These are phyloP conservation scores for Montifringilla adamsi DNA, from an alignment of 2,113 vertebrate genomes.

Conservation along the genomic window DNA sequence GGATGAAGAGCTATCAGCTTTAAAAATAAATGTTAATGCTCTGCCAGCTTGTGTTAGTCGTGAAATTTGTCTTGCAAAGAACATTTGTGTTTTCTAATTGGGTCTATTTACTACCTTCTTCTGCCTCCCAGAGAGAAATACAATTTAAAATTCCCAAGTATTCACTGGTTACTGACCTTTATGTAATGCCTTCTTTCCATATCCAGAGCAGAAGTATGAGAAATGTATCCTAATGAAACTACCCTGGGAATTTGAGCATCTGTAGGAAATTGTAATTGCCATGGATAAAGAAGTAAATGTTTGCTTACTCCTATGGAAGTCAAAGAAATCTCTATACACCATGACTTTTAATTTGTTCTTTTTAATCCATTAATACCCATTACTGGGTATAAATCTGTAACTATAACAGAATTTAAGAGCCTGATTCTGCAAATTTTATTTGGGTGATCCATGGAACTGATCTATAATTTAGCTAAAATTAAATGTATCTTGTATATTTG, in stretches of 20 bases:
- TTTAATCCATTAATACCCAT: not conserved
- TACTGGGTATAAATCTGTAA: not conserved
- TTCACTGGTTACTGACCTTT: slow-evolving; percentile 7
- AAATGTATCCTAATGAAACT: not conserved
- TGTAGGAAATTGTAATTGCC: not conserved
- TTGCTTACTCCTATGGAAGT: not conserved
- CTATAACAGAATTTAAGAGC: not conserved
- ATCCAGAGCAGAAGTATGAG: not conserved
- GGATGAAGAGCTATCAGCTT: not conserved
- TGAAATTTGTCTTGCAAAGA: slow-evolving; percentile 13
- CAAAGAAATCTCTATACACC: not conserved
- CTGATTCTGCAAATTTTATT: not conserved
- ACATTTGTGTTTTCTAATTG: not conserved
- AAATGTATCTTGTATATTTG: not conserved
- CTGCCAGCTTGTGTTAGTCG: not conserved
- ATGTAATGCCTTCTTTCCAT: not conserved
- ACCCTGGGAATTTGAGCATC: not conserved
- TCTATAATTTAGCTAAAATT: not conserved
- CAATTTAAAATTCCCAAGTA: not conserved
- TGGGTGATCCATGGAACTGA: not conserved
- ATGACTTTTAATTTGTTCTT: not conserved
- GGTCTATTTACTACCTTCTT: not conserved
- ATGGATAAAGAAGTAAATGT: not conserved
- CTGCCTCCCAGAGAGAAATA: not conserved
- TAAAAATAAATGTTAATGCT: not conserved